Conservation (phyloP, 64 coral and sea anemone species). For the Dendrophyllia cribrosa region DNA sequence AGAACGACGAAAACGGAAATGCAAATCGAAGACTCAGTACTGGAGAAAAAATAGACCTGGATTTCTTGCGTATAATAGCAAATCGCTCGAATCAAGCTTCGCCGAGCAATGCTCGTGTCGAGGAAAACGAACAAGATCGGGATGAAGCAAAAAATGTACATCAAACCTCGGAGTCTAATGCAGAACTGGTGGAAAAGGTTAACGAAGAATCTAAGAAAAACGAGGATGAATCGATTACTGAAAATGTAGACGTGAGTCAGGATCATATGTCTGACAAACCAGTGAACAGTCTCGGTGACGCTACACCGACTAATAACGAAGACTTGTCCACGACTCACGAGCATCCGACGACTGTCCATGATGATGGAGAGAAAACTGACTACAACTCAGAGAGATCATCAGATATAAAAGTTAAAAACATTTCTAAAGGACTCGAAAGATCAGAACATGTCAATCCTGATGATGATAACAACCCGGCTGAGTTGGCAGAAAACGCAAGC, state of each 20-base stretch:
- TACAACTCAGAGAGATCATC: neutral
- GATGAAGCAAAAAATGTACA: neutral
- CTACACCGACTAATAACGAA: neutral
- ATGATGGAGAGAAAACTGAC: neutral
- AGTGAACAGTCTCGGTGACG: neutral
- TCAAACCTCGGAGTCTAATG: neutral
- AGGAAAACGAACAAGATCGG: neutral
- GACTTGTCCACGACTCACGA: neutral
- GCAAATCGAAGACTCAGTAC: neutral
- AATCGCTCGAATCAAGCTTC: neutral
- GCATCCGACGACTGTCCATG: neutral
- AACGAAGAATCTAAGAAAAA: neutral
- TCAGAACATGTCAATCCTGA: too few relatives aligned
- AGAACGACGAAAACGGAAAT: neutral
- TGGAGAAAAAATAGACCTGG: neutral
- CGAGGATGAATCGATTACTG: neutral
- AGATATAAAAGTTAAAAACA: neutral
- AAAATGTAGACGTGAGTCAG: neutral
- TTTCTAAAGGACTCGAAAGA: neutral
- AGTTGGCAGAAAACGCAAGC: too few relatives aligned
- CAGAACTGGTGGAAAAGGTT: neutral
- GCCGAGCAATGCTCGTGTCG: neutral
- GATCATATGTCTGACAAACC: neutral
- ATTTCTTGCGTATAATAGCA: neutral
- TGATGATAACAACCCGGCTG: too few relatives aligned